Conservation (phyloP, 1,140 invertebrate species). For the Lepidurus arcticus region DNA sequence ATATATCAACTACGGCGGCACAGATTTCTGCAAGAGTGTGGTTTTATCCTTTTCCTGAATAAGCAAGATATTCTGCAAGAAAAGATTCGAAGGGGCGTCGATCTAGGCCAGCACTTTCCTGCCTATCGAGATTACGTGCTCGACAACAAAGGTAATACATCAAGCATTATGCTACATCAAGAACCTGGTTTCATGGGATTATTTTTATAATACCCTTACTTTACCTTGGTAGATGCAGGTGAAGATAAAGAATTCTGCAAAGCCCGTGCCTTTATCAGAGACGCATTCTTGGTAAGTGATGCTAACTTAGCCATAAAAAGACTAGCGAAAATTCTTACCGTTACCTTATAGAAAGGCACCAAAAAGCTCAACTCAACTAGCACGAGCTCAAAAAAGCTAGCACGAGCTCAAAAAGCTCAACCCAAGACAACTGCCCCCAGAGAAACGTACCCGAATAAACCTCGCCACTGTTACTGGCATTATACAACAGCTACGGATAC, state of each 20-base stretch:
- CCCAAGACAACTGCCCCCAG: neutral
- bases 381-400: no score
- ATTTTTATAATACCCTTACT: constrained; percentile 26
- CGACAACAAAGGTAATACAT: constrained; percentile 42
- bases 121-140: constrained; percentile 53
- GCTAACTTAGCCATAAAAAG: neutral
- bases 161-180: constrained; percentile 12
- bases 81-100: constrained; percentile 61
- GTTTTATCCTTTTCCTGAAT: constrained; percentile 72
- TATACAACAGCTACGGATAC: constrained; percentile 68
- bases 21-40: constrained; percentile 64
- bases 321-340: neutral
- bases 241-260: constrained; percentile 55
- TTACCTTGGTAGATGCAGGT: constrained; percentile 40
- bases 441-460: neutral
- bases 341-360: neutral
- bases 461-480: constrained; percentile 53
- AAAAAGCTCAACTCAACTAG: neutral
- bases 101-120: constrained; percentile 59
- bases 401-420: no score
- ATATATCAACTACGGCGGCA: constrained; percentile 28
- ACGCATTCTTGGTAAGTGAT: constrained; percentile 56
- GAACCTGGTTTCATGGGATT: neutral
- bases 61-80: constrained; percentile 70
- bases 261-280: constrained; percentile 61